Base-by-base conservation (phyloP, 2,797 vertebrate genomes). In the Spondyliosoma cantharus region DNA sequence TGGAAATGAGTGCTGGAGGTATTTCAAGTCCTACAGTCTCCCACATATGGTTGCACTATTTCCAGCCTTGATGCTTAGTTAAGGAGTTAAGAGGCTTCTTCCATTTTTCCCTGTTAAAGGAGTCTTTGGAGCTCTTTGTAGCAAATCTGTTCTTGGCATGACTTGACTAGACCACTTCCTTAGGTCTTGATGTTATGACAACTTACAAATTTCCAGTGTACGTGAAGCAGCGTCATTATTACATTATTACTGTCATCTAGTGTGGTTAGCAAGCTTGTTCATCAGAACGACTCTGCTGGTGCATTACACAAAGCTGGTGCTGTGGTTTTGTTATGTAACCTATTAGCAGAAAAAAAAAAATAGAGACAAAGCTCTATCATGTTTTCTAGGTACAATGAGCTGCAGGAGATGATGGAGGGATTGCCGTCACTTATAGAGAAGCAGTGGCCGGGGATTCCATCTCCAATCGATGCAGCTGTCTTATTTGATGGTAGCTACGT, bases 1-100 rank as follows among this genome's bases (percentile, higher is more conserved):
- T 24, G 91, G 89, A 20, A 45, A 81, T 0, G 86, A 91, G 63
- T 94, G 90, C 43, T 94, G 93, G 93, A 93, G 89, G 91, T 92
- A 88, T 53, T 37, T 20, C 0, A 5, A 6, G 32, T 68, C 46
- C 29, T 45, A 43, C 8, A n/a, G 22, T 48, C n/a, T 11, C 2
- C 15, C 5, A 42, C 5, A 25, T 0, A 17, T 27, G 3, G 29
- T 32, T 25, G 5, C 1, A 3, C 20, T 24, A 4, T n/a, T 48
- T 59, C 11, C 20, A 45, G 46, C 53, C 32, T 52, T 43, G 25
- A 29, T 48, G 15, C 42, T 61, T 13, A 22, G 57, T 16, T 14
- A 43, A 43, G 11, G 32, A 37, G 32, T 8, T 37, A 37, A 37
- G 32, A 22, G 3, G 24, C 25, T 54, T 54, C 13, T 24, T 22